phyloP scores from a whole-genome alignment of 2,113 vertebrate species.

The Bostrychus sinensis region DNA sequence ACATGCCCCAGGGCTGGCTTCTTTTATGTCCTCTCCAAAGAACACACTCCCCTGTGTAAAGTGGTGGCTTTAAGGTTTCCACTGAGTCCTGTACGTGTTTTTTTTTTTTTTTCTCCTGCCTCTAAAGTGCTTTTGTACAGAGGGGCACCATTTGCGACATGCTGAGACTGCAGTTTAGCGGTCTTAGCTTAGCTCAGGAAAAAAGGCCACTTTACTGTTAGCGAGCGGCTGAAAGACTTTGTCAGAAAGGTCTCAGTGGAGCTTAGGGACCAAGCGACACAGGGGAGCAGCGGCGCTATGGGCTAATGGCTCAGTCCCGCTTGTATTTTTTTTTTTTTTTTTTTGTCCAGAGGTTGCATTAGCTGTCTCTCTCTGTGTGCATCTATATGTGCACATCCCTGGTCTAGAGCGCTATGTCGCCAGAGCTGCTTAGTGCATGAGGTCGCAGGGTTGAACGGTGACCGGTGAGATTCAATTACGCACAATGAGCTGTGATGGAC shows the following conservation, averaged over 20 bases:
- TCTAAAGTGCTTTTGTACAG: slow-evolving; percentile 78
- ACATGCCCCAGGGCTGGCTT: slow-evolving; percentile 27
- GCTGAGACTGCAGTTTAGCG: slow-evolving; percentile 77
- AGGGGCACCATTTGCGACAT: slow-evolving; percentile 73
- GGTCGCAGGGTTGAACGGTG: slow-evolving; percentile 49
- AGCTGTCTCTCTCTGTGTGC: slow-evolving; percentile 26
- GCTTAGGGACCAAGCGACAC: slow-evolving; percentile 31
- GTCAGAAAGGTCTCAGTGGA: slow-evolving; percentile 33
- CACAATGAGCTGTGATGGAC: slow-evolving; percentile 53
- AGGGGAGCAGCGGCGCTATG: background rate
- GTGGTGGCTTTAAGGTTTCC: slow-evolving; percentile 49
- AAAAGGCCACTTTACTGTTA: slow-evolving; percentile 72
- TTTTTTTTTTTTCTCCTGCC: slow-evolving; percentile 5
- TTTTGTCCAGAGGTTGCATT: slow-evolving; percentile 15
- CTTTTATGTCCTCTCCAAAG: slow-evolving; percentile 51
- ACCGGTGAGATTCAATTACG: slow-evolving; percentile 62
- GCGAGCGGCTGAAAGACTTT: slow-evolving; percentile 53
- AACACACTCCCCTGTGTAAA: slow-evolving; percentile 55
- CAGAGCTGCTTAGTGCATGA: slow-evolving; percentile 12
- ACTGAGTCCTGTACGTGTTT: slow-evolving; percentile 28
- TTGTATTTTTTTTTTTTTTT: slow-evolving; percentile 7
- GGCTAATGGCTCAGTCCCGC: slow-evolving; percentile 25
- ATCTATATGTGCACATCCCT: slow-evolving; percentile 20
- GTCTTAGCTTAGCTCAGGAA: slow-evolving; percentile 44
- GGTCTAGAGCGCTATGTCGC: slow-evolving; percentile 24